Percentiles rank a stretch among this genome's conserved stretches.
Conservation (phyloP, 2,113 vertebrate genomes). For the Edolisoma coerulescens region DNA sequence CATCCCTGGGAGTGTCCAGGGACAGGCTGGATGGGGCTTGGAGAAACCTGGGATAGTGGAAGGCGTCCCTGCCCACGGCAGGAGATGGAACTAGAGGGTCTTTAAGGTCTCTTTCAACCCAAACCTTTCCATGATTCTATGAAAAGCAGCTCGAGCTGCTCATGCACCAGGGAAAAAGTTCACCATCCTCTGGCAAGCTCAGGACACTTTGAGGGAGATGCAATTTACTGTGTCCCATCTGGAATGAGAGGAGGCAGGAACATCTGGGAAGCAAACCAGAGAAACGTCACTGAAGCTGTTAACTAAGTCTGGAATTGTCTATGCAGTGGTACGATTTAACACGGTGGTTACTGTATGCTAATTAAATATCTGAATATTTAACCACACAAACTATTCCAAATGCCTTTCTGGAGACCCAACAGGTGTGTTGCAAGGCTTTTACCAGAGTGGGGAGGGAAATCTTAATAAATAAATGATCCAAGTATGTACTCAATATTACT, state of each 20-base stretch:
- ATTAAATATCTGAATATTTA: constrained; percentile 74
- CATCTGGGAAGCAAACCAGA: background rate
- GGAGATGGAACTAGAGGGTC: background rate
- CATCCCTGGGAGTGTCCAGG: background rate
- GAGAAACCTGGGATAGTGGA: background rate
- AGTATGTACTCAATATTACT: constrained; percentile 47
- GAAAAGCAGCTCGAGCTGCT: background rate
- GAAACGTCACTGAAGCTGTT: background rate
- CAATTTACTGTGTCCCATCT: background rate
- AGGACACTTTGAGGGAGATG: background rate
- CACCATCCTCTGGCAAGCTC: background rate
- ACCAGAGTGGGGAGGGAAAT: constrained; percentile 20
- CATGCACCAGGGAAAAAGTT: background rate
- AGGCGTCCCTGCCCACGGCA: background rate
- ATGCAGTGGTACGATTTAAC: constrained; percentile 42
- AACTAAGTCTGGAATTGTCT: constrained; percentile 45
- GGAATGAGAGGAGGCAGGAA: background rate
- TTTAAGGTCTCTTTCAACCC: background rate
- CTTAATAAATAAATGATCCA: constrained; percentile 63
- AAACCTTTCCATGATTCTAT: background rate
- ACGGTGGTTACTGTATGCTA: constrained; percentile 60
- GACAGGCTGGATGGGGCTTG: accelerated
- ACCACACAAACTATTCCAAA: constrained; percentile 61
- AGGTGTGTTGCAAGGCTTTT: constrained; percentile 29
- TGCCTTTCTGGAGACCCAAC: constrained; percentile 33